These are phyloP conservation scores for Drosophila seclusa DNA, from an alignment of 2,888 invertebrate species.

Conservation along the genomic window DNA sequence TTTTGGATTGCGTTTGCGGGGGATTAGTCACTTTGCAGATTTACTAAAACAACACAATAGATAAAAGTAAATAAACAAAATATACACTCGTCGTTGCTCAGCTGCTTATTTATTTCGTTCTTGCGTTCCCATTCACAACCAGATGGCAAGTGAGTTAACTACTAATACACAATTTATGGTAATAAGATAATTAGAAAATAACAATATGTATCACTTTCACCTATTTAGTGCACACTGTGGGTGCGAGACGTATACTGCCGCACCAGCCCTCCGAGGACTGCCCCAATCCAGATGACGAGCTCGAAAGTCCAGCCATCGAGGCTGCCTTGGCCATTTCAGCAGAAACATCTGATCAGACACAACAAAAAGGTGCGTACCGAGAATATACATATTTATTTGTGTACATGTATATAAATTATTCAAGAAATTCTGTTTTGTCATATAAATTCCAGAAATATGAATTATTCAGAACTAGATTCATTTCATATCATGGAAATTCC, in stretches of 20 bases:
- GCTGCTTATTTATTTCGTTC: slow-evolving; percentile 17
- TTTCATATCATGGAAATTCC: not conserved
- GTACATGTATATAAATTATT: not conserved
- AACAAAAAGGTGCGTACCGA: slow-evolving; percentile 68
- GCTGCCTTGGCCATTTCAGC: slow-evolving; percentile 77
- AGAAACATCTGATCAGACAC: slow-evolving; percentile 51
- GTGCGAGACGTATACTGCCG: slow-evolving; percentile 78
- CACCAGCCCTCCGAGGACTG: slow-evolving; percentile 71
- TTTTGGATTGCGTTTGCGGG: slow-evolving; percentile 29
- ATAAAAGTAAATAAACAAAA: slow-evolving; percentile 23
- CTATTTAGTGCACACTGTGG: slow-evolving; percentile 82
- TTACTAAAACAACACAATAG: slow-evolving; percentile 35
- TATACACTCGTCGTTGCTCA: slow-evolving; percentile 4
- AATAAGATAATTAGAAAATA: not conserved
- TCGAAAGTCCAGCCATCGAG: slow-evolving; percentile 83
- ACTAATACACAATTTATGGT: not conserved
- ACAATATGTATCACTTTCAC: slow-evolving; percentile 11
- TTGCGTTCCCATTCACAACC: slow-evolving; percentile 7
- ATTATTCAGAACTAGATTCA: not conserved
- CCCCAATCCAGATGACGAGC: slow-evolving; percentile 77
- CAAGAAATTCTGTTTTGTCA: not conserved
- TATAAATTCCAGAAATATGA: not conserved
- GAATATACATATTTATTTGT: not conserved
- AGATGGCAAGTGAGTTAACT: slow-evolving; percentile 32
- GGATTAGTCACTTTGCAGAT: slow-evolving; percentile 61